Conservation (phyloP, 1,140 invertebrate genomes). For the Sinella curviseta region DNA sequence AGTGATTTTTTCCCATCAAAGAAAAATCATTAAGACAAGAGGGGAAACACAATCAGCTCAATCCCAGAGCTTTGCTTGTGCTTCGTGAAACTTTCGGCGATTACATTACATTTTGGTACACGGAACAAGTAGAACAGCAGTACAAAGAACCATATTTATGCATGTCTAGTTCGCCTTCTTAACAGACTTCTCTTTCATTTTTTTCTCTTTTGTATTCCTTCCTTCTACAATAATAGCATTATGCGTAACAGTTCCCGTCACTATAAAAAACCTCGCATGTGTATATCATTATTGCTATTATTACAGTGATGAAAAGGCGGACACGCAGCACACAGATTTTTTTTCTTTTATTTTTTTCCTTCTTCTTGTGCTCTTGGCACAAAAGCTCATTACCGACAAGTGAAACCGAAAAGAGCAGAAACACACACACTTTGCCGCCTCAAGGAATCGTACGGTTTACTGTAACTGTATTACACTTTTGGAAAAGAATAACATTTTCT, state of each 20-base stretch:
- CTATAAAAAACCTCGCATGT: not conserved
- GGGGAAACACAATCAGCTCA: constrained; percentile 14
- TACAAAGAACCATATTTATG: not conserved
- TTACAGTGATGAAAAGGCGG: not conserved
- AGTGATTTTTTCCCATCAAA: constrained; percentile 20
- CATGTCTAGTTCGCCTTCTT: not conserved
- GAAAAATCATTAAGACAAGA: constrained; percentile 23
- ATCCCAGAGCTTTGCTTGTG: not conserved
- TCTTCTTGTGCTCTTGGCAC: not conserved
- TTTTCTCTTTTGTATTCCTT: not conserved
- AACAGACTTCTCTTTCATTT: not conserved
- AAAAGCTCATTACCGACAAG: constrained; percentile 25
- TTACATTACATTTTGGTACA: not conserved
- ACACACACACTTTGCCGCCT: not conserved
- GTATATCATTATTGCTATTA: not conserved
- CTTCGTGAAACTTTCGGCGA: not conserved
- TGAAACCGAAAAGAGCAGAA: not conserved
- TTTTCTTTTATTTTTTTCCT: constrained; percentile 1
- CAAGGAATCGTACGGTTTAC: not conserved
- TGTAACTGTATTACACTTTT: not conserved
- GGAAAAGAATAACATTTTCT: not conserved
- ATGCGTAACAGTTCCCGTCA: not conserved
- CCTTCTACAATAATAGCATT: constrained; percentile 12
- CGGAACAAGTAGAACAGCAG: not conserved
- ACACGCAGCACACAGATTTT: not conserved